Evolutionary conservation across 2,888 invertebrate species (phyloP).

Genomic region (Sepiola atlantica): DNA sequence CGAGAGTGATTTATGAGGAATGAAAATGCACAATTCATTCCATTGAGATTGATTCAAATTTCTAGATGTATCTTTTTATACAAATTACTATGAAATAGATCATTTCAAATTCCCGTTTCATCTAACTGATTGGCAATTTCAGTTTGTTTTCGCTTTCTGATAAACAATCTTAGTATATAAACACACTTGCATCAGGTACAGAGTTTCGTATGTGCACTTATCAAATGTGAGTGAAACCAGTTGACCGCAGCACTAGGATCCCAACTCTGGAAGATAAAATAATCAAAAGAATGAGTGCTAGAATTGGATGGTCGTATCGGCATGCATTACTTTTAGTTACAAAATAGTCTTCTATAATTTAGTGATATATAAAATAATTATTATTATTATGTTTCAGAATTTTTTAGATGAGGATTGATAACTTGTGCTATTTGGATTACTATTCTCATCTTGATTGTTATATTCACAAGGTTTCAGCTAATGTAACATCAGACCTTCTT

Average conservation of each 20-base stretch:
- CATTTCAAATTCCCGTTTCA: not conserved
- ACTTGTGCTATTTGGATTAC: no score
- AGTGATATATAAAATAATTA: no score
- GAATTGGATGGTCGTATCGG: not conserved
- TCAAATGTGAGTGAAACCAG: not conserved
- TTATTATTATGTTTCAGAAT: no score
- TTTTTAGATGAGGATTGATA: no score
- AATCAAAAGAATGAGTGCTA: constrained; percentile 8
- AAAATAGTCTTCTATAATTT: not conserved
- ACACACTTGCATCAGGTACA: constrained; percentile 8
- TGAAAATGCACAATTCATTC: not conserved
- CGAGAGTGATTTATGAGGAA: not conserved
- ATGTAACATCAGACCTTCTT: no score
- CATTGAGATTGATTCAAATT: not conserved
- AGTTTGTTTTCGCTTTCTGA: not conserved
- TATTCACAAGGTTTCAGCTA: no score
- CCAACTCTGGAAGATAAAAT: constrained; percentile 12
- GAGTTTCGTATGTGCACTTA: constrained; percentile 6
- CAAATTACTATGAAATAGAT: not conserved
- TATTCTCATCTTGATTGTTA: not conserved
- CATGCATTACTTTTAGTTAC: not conserved
- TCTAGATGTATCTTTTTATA: not conserved
- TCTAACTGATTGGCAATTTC: not conserved
- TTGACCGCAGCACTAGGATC: not conserved
- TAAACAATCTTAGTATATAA: not conserved